These are phyloP conservation scores for Muntiacus muntjak DNA, from an alignment of 2,113 vertebrate species.

Conservation along the genomic window DNA sequence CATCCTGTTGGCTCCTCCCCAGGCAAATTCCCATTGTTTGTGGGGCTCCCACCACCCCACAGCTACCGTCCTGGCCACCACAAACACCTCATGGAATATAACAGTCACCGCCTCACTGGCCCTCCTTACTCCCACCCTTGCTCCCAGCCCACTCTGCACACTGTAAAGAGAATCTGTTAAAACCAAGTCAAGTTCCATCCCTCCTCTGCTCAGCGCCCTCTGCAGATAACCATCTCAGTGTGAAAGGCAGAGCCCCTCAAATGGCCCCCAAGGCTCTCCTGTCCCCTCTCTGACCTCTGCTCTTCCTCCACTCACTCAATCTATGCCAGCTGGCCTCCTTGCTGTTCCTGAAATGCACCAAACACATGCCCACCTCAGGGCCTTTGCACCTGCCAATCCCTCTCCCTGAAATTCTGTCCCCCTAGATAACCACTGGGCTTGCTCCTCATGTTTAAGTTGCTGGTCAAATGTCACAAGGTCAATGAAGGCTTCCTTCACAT, in stretches of 20 bases:
- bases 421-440: background rate
- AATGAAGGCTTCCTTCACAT: background rate
- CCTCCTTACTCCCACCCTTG: background rate
- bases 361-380: background rate
- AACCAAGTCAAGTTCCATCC: background rate
- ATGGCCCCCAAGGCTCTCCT: background rate
- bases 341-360: background rate
- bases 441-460: background rate
- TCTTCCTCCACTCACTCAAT: background rate
- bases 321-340: background rate
- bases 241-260: background rate
- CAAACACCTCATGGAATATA: background rate
- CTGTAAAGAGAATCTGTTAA: background rate
- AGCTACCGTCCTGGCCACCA: background rate
- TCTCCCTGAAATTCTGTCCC: background rate
- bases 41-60: background rate
- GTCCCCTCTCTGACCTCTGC: background rate
- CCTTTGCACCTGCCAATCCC: background rate
- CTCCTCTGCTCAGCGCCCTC: background rate
- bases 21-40: background rate
- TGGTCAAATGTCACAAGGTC: background rate
- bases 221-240: background rate
- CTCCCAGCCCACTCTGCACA: background rate
- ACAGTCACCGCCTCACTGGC: background rate
- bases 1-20: background rate